Conservation (phyloP, 2,888 invertebrate genomes). For the Synanthedon tipuliformis region DNA sequence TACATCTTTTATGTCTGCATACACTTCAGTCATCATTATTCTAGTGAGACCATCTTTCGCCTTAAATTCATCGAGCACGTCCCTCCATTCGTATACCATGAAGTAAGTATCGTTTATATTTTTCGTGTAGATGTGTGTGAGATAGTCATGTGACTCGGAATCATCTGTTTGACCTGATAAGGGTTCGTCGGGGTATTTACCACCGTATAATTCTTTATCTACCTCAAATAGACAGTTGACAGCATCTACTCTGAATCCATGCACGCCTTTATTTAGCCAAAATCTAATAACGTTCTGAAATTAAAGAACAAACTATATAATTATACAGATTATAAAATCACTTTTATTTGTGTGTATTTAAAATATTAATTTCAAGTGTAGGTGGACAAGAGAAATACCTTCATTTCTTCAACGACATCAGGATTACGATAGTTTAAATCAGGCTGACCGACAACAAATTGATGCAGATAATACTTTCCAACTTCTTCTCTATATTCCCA, state of each 20-base stretch:
- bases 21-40: constrained; percentile 84
- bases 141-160: constrained; percentile 64
- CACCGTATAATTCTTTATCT: constrained; percentile 49
- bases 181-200: constrained; percentile 69
- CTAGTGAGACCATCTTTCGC: constrained; percentile 54
- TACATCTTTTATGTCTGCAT: constrained; percentile 70
- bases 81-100: constrained; percentile 75
- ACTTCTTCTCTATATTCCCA: constrained; percentile 78
- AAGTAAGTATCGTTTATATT: constrained; percentile 72
- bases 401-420: constrained; percentile 72
- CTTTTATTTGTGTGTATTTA: neutral
- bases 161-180: constrained; percentile 48
- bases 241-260: constrained; percentile 89
- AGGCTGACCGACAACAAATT: constrained; percentile 78
- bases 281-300: constrained; percentile 73
- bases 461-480: constrained; percentile 79
- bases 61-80: constrained; percentile 70
- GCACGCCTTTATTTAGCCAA: constrained; percentile 87
- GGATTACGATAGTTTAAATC: constrained; percentile 81
- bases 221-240: constrained; percentile 75
- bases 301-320: neutral
- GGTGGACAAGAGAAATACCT: constrained; percentile 22
- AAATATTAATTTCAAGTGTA: neutral
- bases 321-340: neutral
- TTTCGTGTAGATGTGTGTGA: constrained; percentile 74